Percentiles rank a stretch among this genome's conserved stretches.
These are phyloP conservation scores for Adelges cooleyi DNA, from an alignment of 1,140 invertebrate genomes.

Conservation along the genomic window DNA sequence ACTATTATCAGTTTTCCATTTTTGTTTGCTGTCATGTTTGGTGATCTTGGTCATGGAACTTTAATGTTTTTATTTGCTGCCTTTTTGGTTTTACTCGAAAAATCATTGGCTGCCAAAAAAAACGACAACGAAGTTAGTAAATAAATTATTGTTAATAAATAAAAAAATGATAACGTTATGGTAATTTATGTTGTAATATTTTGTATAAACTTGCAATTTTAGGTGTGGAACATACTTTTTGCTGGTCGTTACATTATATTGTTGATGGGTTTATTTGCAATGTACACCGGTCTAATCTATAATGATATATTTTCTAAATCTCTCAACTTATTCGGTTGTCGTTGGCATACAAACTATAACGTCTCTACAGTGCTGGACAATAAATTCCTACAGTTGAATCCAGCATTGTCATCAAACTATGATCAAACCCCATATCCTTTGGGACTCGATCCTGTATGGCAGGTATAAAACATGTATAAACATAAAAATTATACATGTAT, in stretches of 20 bases:
- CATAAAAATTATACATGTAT: too few relatives aligned
- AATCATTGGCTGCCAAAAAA: conserved; percentile 38
- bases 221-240: conserved; percentile 97
- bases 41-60: conserved; percentile 51
- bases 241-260: conserved; percentile 95
- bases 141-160: too few relatives aligned
- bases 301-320: conserved; percentile 98
- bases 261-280: conserved; percentile 95
- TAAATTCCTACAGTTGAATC: conserved; percentile 53
- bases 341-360: conserved; percentile 60
- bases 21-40: conserved; percentile 56
- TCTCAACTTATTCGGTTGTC: conserved; percentile 89
- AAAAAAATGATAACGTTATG: too few relatives aligned
- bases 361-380: conserved; percentile 42
- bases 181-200: too few relatives aligned
- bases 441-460: conserved; percentile 92
- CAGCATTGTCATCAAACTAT: conserved; percentile 42
- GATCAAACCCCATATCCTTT: conserved; percentile 65
- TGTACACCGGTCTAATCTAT: conserved; percentile 97
- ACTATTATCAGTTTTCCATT: conserved; percentile 54
- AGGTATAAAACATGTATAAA: conserved; percentile 40
- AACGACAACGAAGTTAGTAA: conserved; percentile 43
- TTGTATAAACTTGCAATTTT: conserved; percentile 35
- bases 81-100: conserved; percentile 50
- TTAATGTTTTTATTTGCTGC: conserved; percentile 46